Base-by-base conservation (phyloP, 2,797 vertebrate genomes). In the Coreius guichenoti region DNA sequence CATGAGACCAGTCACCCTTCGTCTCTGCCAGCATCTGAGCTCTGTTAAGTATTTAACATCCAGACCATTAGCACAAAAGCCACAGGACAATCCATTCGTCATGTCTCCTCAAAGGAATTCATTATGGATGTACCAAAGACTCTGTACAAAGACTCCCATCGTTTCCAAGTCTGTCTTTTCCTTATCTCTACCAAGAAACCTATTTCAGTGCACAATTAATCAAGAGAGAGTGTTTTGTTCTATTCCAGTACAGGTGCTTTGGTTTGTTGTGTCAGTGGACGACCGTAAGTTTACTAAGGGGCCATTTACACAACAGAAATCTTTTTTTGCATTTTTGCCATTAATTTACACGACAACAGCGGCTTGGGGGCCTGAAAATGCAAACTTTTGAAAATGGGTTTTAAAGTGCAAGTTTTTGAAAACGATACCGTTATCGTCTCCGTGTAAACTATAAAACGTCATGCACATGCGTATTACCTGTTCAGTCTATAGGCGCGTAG, bases 171-270 rank as follows among this genome's bases (percentile, higher is more conserved):
- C 89, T 90, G 89, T 90, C 90, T 84, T 89, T 93, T 90, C 86
- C 83, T 87, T 86, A 91, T 84, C 90, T 92, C 92, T 93, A 92
- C 88, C 86, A 90, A 96, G 94, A 96, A 95, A 94, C 92, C 92
- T 94, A 95, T 96, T 96, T 94, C 88, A 91, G 93, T 91, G 93
- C 91, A 93, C 92, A 96, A 94, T 95, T 95, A 95, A 95, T 96
- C 94, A 96, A 92, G 90, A 84, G 87, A 93, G 87, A 93, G 89
- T 90, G 93, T 95, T 91, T 94, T 93, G 92, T 91, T 90, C 89
- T 92, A 89, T 91, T 95, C 93, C 91, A 88, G 92, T 87, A 91
- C 83, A 92, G 92, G 87, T 91, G 86, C 87, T 90, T 86, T 82
- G 92, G 90, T 93, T 89, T 58, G 81, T 93, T 92, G 86, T 90